Evolutionary conservation across 2,888 invertebrate species (phyloP).

Genomic region (Melieria picta): DNA sequence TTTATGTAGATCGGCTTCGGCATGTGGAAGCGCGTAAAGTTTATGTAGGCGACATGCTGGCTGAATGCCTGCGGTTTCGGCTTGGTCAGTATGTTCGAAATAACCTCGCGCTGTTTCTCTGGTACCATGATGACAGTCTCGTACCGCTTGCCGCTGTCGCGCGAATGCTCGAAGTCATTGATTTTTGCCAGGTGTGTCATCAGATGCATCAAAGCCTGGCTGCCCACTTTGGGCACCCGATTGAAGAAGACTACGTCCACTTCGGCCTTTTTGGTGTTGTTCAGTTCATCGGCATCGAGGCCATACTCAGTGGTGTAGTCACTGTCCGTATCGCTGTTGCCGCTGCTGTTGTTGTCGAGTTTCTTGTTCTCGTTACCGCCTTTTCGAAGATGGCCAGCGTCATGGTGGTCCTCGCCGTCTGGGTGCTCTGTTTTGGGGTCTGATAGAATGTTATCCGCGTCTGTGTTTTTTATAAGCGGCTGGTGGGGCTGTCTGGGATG

Average conservation of each 20-base stretch:
- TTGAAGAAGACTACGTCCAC: slow-evolving; percentile 86
- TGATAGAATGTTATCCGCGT: no score
- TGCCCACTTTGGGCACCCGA: slow-evolving; percentile 89
- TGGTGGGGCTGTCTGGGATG: no score
- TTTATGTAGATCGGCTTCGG: slow-evolving; percentile 90
- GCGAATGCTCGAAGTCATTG: slow-evolving; percentile 66
- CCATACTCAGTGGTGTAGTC: slow-evolving; percentile 38
- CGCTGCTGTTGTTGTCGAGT: neutral
- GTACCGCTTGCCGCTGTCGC: slow-evolving; percentile 83
- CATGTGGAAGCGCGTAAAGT: slow-evolving; percentile 81
- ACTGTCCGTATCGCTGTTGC: slow-evolving; percentile 21
- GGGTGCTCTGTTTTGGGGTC: neutral
- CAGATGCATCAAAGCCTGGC: slow-evolving; percentile 88
- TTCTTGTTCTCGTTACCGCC: no score
- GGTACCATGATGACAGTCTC: slow-evolving; percentile 83
- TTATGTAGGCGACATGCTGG: slow-evolving; percentile 89
- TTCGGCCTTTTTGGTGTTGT: slow-evolving; percentile 60
- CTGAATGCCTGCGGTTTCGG: slow-evolving; percentile 84
- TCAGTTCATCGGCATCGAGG: slow-evolving; percentile 51
- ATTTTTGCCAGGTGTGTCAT: slow-evolving; percentile 71
- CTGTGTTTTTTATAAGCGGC: no score
- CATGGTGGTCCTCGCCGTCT: slow-evolving; percentile 6
- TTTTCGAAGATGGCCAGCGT: no score
- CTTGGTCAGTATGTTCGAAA: slow-evolving; percentile 73
- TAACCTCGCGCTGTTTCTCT: slow-evolving; percentile 78